A percentile compares a stretch with the other conserved stretches of the same genome.
phyloP scores from a whole-genome alignment of 2,888 invertebrate species.

The Odontocolon sp. region DNA sequence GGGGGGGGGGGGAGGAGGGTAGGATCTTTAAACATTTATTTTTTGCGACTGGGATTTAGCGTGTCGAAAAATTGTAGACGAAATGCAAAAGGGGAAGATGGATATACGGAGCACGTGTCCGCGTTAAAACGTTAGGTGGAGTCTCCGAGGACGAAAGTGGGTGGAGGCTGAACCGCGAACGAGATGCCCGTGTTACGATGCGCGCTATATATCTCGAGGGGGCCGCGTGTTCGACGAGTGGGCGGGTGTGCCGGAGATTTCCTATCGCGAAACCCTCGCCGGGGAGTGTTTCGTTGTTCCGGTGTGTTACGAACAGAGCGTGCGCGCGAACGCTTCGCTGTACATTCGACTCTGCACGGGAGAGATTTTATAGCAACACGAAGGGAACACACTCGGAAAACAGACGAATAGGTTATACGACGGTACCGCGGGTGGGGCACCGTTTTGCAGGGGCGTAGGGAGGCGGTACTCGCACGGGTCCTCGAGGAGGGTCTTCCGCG shows the following conservation, averaged over 20 bases:
- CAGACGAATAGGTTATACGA: conserved; percentile 57
- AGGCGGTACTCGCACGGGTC: conserved; percentile 74
- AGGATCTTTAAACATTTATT: too few species aligned
- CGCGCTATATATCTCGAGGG: conserved; percentile 55
- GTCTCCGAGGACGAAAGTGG: conserved; percentile 77
- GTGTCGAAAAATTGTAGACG: neutral
- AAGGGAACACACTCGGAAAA: too few species aligned
- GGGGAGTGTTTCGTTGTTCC: neutral
- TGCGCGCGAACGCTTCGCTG: neutral
- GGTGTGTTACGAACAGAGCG: conserved; percentile 20
- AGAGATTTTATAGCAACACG: too few species aligned
- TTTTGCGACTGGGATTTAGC: too few species aligned
- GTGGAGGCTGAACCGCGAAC: conserved; percentile 76
- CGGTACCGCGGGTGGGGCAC: conserved; percentile 69
- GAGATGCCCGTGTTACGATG: conserved; percentile 17
- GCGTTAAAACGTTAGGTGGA: conserved; percentile 77
- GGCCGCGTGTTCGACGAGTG: conserved; percentile 82
- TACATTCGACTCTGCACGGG: neutral
- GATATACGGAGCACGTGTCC: conserved; percentile 74
- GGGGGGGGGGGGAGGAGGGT: too few species aligned
- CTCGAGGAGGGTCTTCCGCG: conserved; percentile 72
- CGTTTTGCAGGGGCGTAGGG: conserved; percentile 74
- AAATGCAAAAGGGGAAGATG: conserved; percentile 6
- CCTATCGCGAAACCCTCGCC: conserved; percentile 78
- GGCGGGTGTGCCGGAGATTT: conserved; percentile 81